Base-by-base conservation (phyloP, 2,888 invertebrate genomes). In the Philaethria dido region DNA sequence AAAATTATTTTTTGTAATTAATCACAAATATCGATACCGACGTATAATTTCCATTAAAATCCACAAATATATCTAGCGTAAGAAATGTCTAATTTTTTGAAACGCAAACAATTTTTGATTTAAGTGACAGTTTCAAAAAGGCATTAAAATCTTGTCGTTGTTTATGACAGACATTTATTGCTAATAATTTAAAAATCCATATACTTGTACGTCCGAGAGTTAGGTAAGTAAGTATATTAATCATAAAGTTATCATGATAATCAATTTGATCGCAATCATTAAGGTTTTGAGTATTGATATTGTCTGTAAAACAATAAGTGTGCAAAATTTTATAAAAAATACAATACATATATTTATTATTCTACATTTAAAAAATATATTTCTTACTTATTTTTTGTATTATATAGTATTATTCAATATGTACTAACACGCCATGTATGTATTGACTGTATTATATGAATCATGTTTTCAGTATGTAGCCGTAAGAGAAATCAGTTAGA, bases 381-480 rank as follows among this genome's bases (percentile, higher is more conserved):
- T 29, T 29, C 6, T 29, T 4, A 29, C 3, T 29, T 29, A 29
- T 29, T 29, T 29, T 29, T n/a, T n/a, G 8, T 16, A 3, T n/a
- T n/a, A n/a, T n/a, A n/a, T n/a, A n/a, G n/a, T n/a, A n/a, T n/a
- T n/a, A n/a, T n/a, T n/a, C n/a, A n/a, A n/a, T n/a, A n/a, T n/a
- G n/a, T n/a, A n/a, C n/a, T n/a, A n/a, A n/a, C n/a, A n/a, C n/a
- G 8, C n/a, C 20, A 8, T 39, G 25, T 9, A n/a, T 50, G n/a
- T 2, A 29, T 50, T 1, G 8, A 25, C 22, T 29, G 16, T 25
- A 20, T 45, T 45, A 14, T 42, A 22, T 14, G 22, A 18, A 36
- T 42, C 3, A 22, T 16, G 2, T 47, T 71, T 74, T 22, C 71
- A 95, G 95, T 94, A 55, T 95, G 95, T 80, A 95, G 95, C 78